These are phyloP conservation scores for Vipera latastei DNA, from an alignment of 2,797 vertebrate species.

Conservation along the genomic window DNA sequence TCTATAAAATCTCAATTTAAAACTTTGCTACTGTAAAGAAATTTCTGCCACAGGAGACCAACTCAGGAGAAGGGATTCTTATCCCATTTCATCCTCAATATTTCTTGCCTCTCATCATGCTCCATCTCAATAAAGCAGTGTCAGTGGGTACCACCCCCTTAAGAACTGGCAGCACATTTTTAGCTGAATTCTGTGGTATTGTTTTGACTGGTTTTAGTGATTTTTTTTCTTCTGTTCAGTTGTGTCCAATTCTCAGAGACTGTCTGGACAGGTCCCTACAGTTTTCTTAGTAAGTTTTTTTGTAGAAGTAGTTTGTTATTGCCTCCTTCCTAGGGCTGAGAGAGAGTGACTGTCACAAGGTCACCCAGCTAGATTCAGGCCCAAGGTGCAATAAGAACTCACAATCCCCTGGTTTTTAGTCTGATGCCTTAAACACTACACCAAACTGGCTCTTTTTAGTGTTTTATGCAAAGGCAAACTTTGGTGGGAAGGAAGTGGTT, in stretches of 20 bases:
- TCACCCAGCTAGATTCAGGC: background rate
- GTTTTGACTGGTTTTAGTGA: background rate
- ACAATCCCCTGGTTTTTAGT: background rate
- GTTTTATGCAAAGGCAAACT: background rate
- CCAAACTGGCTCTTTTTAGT: background rate
- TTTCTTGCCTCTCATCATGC: background rate
- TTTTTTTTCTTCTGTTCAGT: background rate
- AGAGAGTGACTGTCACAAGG: background rate
- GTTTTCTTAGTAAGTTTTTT: background rate
- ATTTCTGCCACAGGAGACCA: background rate
- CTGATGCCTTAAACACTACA: background rate
- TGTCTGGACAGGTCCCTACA: background rate
- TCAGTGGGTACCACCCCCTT: background rate
- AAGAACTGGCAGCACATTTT: background rate
- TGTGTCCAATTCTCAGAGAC: background rate
- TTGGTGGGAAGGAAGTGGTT: background rate
- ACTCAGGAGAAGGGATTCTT: background rate
- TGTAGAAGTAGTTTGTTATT: background rate
- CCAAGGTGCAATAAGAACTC: background rate
- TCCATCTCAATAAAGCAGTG: background rate
- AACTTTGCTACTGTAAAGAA: background rate
- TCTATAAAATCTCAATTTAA: background rate
- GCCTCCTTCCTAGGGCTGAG: background rate
- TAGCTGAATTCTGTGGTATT: background rate
- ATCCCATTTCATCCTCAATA: background rate